phyloP scores from a whole-genome alignment of 2,113 vertebrate genomes.

The human (Homo sapiens) region DNA sequence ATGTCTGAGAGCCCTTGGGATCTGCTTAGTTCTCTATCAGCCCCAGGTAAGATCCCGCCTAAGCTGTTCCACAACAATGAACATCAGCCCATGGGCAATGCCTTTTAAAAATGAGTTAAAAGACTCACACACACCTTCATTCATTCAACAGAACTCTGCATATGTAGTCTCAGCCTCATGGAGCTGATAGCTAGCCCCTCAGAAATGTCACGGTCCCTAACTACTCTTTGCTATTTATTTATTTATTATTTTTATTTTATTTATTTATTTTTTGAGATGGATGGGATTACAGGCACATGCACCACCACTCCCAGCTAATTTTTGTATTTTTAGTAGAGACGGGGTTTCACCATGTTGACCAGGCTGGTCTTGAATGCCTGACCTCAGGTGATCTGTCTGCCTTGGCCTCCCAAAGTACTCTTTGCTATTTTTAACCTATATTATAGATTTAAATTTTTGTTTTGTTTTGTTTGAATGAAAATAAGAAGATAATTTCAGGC shows the following conservation, averaged over 20 bases:
- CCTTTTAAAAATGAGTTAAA: background rate
- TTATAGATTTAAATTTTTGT: background rate
- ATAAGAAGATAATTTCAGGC: too few relatives aligned
- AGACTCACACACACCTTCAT: background rate
- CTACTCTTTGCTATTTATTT: background rate
- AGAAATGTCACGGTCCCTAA: fast-evolving
- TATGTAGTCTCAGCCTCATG: fast-evolving
- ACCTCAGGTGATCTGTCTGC: too few relatives aligned
- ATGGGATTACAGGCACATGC: too few relatives aligned
- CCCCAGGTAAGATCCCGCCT: background rate
- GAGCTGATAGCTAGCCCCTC: background rate
- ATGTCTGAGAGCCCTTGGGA: background rate
- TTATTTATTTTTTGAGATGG: too few relatives aligned
- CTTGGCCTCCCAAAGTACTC: too few relatives aligned
- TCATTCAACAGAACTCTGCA: background rate
- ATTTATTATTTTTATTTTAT: too few relatives aligned
- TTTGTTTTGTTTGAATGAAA: too few relatives aligned
- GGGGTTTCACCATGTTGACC: too few relatives aligned
- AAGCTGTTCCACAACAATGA: background rate
- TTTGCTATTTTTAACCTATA: background rate
- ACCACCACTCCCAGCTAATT: too few relatives aligned
- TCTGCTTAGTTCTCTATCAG: background rate
- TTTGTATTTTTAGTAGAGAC: too few relatives aligned
- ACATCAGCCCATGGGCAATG: background rate
- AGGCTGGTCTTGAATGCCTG: too few relatives aligned